Conservation (phyloP, 1,140 invertebrate species). For the Eulimnadia texana region DNA sequence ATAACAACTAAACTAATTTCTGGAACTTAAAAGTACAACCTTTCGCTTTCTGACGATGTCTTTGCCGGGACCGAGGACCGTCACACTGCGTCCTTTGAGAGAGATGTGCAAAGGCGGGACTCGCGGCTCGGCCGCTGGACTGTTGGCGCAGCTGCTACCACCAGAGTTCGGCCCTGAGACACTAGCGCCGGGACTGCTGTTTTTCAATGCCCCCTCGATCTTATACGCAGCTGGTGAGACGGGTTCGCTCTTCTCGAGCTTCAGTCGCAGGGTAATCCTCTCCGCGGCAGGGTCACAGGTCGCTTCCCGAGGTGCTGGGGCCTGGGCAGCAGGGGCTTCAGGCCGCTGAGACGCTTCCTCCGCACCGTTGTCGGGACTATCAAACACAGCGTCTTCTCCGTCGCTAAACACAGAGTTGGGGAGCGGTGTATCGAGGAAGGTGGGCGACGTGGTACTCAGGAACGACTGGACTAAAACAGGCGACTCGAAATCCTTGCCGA, state of each 20-base stretch:
- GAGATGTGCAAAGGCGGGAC: conserved; percentile 82
- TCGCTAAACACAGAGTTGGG: conserved; percentile 6
- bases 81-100: conserved; percentile 63
- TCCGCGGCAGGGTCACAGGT: conserved; percentile 30
- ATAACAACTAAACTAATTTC: background rate
- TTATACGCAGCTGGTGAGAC: conserved; percentile 30
- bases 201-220: background rate
- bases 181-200: background rate
- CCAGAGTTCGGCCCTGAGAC: conserved; percentile 1
- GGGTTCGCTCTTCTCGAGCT: conserved; percentile 65
- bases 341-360: background rate
- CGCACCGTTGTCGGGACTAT: no score
- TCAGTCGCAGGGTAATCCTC: conserved; percentile 67
- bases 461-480: conserved; percentile 2
- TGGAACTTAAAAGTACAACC: background rate
- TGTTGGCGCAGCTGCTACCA: background rate
- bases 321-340: background rate
- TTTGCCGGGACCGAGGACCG: conserved; percentile 68
- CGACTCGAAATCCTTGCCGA: conserved; percentile 7
- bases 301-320: background rate
- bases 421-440: conserved; percentile 9
- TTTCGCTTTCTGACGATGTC: conserved; percentile 28
- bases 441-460: conserved; percentile 7
- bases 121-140: conserved; percentile 42
- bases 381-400: background rate